A percentile compares a stretch with the other conserved stretches of the same genome.
These are phyloP conservation scores for Calameuta pallipes DNA, from an alignment of 2,888 invertebrate species.

Conservation along the genomic window DNA sequence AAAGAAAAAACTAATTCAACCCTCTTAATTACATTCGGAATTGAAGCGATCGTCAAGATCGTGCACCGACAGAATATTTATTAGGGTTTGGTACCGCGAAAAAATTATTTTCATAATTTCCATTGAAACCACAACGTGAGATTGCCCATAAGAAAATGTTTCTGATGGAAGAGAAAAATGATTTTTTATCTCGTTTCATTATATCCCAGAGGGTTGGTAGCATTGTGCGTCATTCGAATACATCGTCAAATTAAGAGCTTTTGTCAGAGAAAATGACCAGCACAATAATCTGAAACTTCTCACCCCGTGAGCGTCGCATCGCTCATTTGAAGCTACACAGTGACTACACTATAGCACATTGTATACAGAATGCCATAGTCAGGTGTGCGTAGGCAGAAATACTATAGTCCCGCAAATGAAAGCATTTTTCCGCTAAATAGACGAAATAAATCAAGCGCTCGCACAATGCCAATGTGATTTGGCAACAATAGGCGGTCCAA, in stretches of 20 bases:
- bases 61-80: constrained; percentile 23
- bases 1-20: constrained; percentile 37
- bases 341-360: background rate
- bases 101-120: constrained; percentile 1
- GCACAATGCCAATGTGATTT: constrained; percentile 42
- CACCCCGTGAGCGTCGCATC: background rate
- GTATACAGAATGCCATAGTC: background rate
- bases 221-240: constrained; percentile 37
- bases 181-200: constrained; percentile 33
- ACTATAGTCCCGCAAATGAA: constrained; percentile 37
- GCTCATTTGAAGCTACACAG: background rate
- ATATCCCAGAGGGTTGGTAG: constrained; percentile 20
- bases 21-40: constrained; percentile 36
- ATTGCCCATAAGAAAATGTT: background rate
- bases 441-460: constrained; percentile 51
- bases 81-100: background rate
- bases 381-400: background rate
- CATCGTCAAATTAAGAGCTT: constrained; percentile 51
- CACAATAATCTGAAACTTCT: background rate
- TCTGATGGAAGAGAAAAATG: constrained; percentile 22
- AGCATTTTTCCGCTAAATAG: constrained; percentile 52
- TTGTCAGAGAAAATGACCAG: constrained; percentile 36
- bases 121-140: constrained; percentile 5
- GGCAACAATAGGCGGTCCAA: constrained; percentile 32
- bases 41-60: constrained; percentile 22